These are phyloP conservation scores for Gymnocheta viridis DNA, from an alignment of 2,888 invertebrate species.

Conservation along the genomic window DNA sequence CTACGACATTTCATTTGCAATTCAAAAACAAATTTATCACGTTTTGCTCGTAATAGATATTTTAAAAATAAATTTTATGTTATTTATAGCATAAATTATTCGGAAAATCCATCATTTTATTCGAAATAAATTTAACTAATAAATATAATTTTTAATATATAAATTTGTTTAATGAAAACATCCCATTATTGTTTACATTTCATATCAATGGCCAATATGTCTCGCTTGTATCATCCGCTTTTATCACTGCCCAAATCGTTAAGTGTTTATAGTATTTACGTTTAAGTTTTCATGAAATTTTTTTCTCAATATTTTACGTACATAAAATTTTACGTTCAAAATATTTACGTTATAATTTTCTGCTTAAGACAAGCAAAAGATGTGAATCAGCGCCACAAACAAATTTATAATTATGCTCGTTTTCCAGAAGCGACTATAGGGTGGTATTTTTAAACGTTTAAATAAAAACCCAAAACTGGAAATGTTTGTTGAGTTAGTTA, in stretches of 20 bases:
- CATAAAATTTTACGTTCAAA: constrained; percentile 50
- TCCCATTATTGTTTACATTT: constrained; percentile 45
- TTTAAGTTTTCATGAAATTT: constrained; percentile 12
- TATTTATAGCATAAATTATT: constrained; percentile 33
- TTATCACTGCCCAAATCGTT: constrained; percentile 40
- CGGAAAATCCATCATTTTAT: constrained; percentile 10
- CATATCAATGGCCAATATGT: constrained; percentile 36
- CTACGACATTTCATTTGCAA: constrained; percentile 11
- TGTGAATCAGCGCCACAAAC: constrained; percentile 44
- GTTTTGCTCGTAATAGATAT: too few relatives aligned
- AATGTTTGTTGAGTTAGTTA: too few relatives aligned
- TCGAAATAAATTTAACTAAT: background rate
- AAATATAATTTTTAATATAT: background rate
- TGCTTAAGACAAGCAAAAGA: background rate
- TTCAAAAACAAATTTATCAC: background rate
- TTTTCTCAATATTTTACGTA: constrained; percentile 23
- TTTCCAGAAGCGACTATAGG: constrained; percentile 2
- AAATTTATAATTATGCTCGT: background rate
- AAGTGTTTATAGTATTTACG: constrained; percentile 51
- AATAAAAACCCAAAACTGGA: background rate
- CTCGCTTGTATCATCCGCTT: constrained; percentile 47
- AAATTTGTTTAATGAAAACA: constrained; percentile 44
- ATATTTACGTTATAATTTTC: constrained; percentile 53
- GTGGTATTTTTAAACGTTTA: background rate
- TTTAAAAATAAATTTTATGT: constrained; percentile 14